Percentiles rank a stretch among this genome's conserved stretches.
These are phyloP conservation scores for Camponotus floridanus DNA, from an alignment of 1,140 invertebrate genomes.

Conservation along the genomic window DNA sequence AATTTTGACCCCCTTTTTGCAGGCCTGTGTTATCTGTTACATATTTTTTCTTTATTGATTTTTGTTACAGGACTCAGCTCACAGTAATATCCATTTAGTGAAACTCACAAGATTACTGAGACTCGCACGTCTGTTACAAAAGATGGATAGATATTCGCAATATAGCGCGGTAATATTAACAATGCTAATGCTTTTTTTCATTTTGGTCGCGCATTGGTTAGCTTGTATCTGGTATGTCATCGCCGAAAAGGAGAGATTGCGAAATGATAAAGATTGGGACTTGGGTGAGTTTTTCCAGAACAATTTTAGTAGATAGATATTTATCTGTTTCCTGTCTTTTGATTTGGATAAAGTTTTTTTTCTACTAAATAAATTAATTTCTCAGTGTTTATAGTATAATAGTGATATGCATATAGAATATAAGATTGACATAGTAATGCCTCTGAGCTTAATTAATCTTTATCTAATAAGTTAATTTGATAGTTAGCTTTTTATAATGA, in stretches of 20 bases:
- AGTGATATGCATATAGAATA: no score
- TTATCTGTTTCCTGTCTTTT: background rate
- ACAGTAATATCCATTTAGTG: constrained; percentile 96
- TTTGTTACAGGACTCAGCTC: constrained; percentile 88
- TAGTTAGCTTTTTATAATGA: no score
- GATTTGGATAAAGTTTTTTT: no score
- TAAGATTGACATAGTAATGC: no score
- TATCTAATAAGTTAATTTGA: no score
- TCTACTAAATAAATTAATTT: no score
- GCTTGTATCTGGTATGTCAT: constrained; percentile 99
- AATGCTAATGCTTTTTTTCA: constrained; percentile 98
- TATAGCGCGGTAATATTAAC: constrained; percentile 98
- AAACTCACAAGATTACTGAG: constrained; percentile 97
- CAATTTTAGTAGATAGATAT: background rate
- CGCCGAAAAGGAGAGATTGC: constrained; percentile 94
- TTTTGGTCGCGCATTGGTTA: constrained; percentile 98
- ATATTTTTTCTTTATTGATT: background rate
- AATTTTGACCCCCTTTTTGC: no score
- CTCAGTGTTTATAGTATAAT: no score
- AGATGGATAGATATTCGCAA: constrained; percentile 99
- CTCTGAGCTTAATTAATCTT: no score
- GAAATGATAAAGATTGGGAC: constrained; percentile 91
- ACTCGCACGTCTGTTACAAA: constrained; percentile 96
- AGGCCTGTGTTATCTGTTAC: background rate
- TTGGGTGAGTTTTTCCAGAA: constrained; percentile 89